Base-by-base conservation (phyloP, 1,140 invertebrate genomes). In the Drosophila littoralis region DNA sequence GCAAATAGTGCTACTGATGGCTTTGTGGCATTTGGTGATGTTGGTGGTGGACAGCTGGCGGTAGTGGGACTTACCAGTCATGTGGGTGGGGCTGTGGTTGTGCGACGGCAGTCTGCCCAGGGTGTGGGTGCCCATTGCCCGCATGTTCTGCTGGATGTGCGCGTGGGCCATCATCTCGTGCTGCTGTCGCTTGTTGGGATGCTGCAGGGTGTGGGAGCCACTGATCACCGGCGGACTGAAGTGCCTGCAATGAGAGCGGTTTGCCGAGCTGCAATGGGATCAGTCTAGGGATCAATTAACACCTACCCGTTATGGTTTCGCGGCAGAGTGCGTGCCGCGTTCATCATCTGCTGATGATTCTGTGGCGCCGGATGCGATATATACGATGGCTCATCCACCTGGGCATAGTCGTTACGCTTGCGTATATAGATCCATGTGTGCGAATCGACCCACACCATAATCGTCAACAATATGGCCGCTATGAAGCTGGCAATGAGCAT, bases 361-460 rank as follows among this genome's bases (percentile, higher is more conserved):
- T 93, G 92, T 17, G 86, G 88, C 5, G 89, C 86, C 61, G 91
- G 91, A 78, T 92, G 91, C 6, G 92, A 92, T 12, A 92, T 91
- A 42, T 92, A 92, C 33, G 92, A 92, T 1, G 91, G 90, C 52
- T 92, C 91, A 50, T 93, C 91, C 33, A 92, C 91, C 72, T 92
- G 89, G 22, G 91, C 90, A 50, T 93, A 92, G 57, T 92, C 92
- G 43, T 91, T 91, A 6, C 86, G 64, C 92, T 97, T 98, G 91
- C 97, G 95, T 80, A 98, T 98, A 90, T 98, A 98, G 88, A 98
- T 98, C 98, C 98, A 99, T 1, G 97, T 98, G 86, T 98, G 97
- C 15, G 97, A 98, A 86, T 98, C 97, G 28, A 98, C 95, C 95
- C 97, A 97, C 32, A 98, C 97, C 59, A 98, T 95, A 12, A 98